Percentiles rank a stretch among this genome's conserved stretches.
These are phyloP conservation scores for Balearica regulorum DNA, from an alignment of 2,797 vertebrate species.

Conservation along the genomic window DNA sequence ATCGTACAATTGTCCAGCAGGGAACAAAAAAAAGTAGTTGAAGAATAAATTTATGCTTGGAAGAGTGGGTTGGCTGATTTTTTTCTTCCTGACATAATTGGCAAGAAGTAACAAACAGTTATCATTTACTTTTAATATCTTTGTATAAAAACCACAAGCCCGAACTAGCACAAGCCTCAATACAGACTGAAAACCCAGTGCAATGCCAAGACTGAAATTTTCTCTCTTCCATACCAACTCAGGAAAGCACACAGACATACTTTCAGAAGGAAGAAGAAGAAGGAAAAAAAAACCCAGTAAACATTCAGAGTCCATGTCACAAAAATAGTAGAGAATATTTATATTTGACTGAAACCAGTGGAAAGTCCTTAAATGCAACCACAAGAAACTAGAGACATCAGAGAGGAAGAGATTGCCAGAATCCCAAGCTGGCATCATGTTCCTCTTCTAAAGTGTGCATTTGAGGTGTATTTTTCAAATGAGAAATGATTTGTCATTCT, in stretches of 20 bases:
- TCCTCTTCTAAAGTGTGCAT: background rate
- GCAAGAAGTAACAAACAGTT: background rate
- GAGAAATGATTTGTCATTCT: background rate
- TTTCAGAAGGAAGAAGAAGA: background rate
- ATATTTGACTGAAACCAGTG: background rate
- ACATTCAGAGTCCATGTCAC: background rate
- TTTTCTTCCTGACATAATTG: background rate
- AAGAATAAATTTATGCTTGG: background rate
- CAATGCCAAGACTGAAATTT: background rate
- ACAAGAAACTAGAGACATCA: background rate
- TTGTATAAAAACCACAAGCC: background rate
- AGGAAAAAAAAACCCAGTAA: background rate
- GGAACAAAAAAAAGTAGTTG: background rate
- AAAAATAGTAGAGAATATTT: background rate
- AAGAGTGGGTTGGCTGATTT: background rate
- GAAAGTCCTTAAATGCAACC: background rate
- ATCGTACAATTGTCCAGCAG: background rate
- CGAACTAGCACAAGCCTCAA: background rate
- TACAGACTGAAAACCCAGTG: background rate
- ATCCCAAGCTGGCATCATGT: background rate
- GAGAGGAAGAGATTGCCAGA: background rate
- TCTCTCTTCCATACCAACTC: background rate
- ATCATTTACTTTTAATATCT: background rate
- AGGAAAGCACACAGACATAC: background rate
- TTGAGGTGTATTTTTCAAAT: background rate